Base-by-base conservation (phyloP, 1,140 invertebrate genomes). In the Papilio aristodemus region DNA sequence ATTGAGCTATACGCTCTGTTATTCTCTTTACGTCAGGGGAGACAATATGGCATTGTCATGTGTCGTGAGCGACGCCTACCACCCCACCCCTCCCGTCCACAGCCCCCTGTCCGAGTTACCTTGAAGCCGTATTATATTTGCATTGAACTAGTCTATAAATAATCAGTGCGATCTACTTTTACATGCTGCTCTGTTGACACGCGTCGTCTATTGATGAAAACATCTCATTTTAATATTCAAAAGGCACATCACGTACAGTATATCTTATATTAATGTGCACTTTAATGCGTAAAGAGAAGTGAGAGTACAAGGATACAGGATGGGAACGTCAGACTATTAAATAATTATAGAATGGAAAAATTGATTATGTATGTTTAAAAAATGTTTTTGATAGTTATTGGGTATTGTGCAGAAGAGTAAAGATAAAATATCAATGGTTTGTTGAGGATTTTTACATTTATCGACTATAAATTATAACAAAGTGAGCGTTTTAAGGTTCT, bases 111-210 rank as follows among this genome's bases (percentile, higher is more conserved):
- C 57, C 57, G 57, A 59, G 57, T 59, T 59, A 36, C 57, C 57
- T 59, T 59, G 57, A 36, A 59, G 25, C 57, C 32, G 25, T n/a
- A 59, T 59, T 59, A 59, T 59, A 59, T 36, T 59, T 59, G 32
- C 57, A 59, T 59, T 32, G 57, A 59, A 59, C 25, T 59, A 59
- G 57, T 32, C 57, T 54, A 54, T 54, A 22, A 54, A 54, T 54
- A 54, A 3, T 32, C 13, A 59, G 27, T 36, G n/a, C 36, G 57
- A 59, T 59, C 57, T 59, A 59, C 13, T 59, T 59, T 36, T 59
- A 59, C 36, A 36, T 59, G 32, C 13, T 36, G n/a, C 13, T 32
- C 54, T 36, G 27, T 46, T 25, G 22, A 36, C 25, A 25, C 27
- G 57, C 57, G 25, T 25, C 27, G 54, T 46, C 43, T 54, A 54